These are phyloP conservation scores for Lepidostoma basale DNA, from an alignment of 1,140 invertebrate genomes.

Conservation along the genomic window DNA sequence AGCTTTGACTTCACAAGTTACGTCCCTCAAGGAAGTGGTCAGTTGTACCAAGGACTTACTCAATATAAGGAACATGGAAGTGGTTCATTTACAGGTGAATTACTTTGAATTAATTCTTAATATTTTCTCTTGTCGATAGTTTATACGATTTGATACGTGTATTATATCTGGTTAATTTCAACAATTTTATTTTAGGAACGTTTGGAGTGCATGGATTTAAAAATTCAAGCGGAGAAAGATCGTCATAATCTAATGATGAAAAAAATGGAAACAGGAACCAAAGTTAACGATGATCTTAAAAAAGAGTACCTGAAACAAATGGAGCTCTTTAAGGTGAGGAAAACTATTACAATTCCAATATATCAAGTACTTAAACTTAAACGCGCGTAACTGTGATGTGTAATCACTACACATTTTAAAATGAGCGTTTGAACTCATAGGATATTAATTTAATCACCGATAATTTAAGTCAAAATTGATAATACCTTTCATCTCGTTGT, in stretches of 20 bases:
- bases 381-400: no score
- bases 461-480: no score
- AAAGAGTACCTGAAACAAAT: conserved; percentile 78
- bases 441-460: no score
- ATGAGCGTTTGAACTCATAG: no score
- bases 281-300: conserved; percentile 73
- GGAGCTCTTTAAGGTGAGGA: conserved; percentile 66
- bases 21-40: conserved; percentile 77
- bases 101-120: background rate
- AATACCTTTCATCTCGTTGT: no score
- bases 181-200: conserved; percentile 61
- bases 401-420: no score
- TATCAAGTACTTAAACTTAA: no score
- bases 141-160: no score
- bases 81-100: conserved; percentile 72
- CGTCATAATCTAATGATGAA: conserved; percentile 69
- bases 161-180: background rate
- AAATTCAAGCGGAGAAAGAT: conserved; percentile 72
- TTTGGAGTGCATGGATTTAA: conserved; percentile 70
- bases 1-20: conserved; percentile 71
- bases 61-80: conserved; percentile 76
- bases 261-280: conserved; percentile 70
- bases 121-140: background rate
- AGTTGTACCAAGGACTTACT: conserved; percentile 77
- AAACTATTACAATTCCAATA: no score